Evolutionary conservation across 2,888 invertebrate species (phyloP).

Genomic region (Lumbricus terrestris): DNA sequence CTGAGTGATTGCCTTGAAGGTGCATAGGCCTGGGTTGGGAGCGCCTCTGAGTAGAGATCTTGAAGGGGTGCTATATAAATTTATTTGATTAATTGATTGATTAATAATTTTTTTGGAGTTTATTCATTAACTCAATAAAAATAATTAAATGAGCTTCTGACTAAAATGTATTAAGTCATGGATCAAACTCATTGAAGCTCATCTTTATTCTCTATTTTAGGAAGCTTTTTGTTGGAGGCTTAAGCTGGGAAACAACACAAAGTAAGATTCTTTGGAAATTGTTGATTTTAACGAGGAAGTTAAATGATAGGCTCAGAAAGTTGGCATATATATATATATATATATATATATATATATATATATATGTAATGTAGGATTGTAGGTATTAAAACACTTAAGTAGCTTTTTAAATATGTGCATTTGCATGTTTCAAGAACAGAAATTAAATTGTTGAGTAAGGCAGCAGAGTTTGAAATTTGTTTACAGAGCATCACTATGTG

Average conservation of each 20-base stretch:
- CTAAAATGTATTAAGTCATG: neutral
- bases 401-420: neutral
- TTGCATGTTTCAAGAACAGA: neutral
- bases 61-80: too few relatives aligned
- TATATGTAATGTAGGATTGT: too few relatives aligned
- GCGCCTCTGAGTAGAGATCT: too few relatives aligned
- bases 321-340: neutral
- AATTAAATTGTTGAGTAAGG: too few relatives aligned
- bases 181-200: neutral
- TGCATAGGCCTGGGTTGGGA: too few relatives aligned
- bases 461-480: too few relatives aligned
- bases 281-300: neutral
- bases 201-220: constrained; percentile 40
- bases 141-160: too few relatives aligned
- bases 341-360: too few relatives aligned
- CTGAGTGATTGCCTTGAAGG: too few relatives aligned
- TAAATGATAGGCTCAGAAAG: neutral
- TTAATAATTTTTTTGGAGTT: too few relatives aligned
- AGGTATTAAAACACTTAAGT: neutral
- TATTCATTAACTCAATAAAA: too few relatives aligned
- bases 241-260: constrained; percentile 56
- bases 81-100: too few relatives aligned
- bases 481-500: neutral
- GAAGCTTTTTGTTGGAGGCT: constrained; percentile 55
- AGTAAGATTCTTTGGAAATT: constrained; percentile 39